phyloP scores from a whole-genome alignment of 2,113 vertebrate species.

The Heteronetta atricapilla region DNA sequence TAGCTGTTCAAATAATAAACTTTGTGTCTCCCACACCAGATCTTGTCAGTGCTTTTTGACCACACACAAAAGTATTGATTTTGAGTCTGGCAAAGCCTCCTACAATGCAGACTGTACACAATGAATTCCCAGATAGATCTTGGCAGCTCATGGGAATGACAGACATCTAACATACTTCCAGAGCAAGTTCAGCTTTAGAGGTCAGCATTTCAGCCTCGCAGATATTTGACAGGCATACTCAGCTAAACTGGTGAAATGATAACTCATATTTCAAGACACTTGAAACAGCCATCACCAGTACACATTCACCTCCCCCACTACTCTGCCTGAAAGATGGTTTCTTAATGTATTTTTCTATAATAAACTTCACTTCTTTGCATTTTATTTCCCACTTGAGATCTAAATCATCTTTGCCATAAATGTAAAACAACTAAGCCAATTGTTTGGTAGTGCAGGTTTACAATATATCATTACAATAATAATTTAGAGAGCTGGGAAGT shows the following conservation, averaged over 20 bases:
- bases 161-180: neutral
- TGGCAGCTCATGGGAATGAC: neutral
- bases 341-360: conserved; percentile 57
- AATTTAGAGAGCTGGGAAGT: conserved; percentile 56
- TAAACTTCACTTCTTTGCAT: conserved; percentile 15
- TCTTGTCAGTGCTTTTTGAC: neutral
- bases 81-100: neutral
- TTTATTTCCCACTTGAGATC: conserved; percentile 57
- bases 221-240: neutral
- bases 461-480: conserved; percentile 42
- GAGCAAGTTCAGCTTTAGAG: neutral
- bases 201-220: neutral
- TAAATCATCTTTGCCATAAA: conserved; percentile 70
- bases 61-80: neutral
- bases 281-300: neutral
- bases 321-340: neutral
- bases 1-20: neutral
- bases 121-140: neutral
- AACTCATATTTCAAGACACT: neutral
- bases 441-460: conserved; percentile 54
- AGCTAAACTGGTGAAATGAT: neutral
- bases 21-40: neutral
- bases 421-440: conserved; percentile 58
- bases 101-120: neutral
- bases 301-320: neutral